phyloP scores from a whole-genome alignment of 2,113 vertebrate genomes.

The Melanostigma gelatinosum region DNA sequence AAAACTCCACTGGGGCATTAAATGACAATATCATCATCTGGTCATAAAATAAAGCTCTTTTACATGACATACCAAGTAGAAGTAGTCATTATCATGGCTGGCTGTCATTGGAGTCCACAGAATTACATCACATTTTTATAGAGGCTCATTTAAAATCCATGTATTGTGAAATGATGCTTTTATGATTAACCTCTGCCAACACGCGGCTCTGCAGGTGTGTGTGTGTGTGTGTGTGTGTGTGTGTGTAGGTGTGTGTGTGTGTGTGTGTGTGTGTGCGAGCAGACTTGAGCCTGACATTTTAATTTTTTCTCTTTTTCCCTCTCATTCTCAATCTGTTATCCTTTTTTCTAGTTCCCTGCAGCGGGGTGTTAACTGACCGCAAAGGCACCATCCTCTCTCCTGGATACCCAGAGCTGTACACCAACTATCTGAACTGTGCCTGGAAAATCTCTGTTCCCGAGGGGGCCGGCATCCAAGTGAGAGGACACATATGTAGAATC shows the following conservation, averaged over 20 bases:
- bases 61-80: background rate
- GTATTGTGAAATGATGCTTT: slow-evolving; percentile 10
- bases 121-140: slow-evolving; percentile 12
- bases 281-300: slow-evolving; percentile 10
- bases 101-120: background rate
- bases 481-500: slow-evolving; percentile 26
- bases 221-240: too few species aligned
- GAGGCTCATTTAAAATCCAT: slow-evolving; percentile 3
- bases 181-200: background rate
- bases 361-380: slow-evolving; percentile 92
- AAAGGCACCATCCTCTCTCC: slow-evolving; percentile 96
- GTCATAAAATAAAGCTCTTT: slow-evolving; percentile 10
- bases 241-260: too few species aligned
- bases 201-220: background rate
- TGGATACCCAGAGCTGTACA: slow-evolving; percentile 95
- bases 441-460: slow-evolving; percentile 98
- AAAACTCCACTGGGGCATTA: background rate
- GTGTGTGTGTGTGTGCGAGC: too few species aligned
- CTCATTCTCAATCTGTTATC: slow-evolving; percentile 17
- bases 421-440: slow-evolving; percentile 97
- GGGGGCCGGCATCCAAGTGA: slow-evolving; percentile 97
- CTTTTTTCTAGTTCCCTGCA: slow-evolving; percentile 91
- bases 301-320: background rate
- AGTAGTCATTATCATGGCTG: background rate
- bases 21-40: background rate